A percentile compares a stretch with the other conserved stretches of the same genome.
These are phyloP conservation scores for Athene cunicularia DNA, from an alignment of 2,113 vertebrate genomes.

Conservation along the genomic window DNA sequence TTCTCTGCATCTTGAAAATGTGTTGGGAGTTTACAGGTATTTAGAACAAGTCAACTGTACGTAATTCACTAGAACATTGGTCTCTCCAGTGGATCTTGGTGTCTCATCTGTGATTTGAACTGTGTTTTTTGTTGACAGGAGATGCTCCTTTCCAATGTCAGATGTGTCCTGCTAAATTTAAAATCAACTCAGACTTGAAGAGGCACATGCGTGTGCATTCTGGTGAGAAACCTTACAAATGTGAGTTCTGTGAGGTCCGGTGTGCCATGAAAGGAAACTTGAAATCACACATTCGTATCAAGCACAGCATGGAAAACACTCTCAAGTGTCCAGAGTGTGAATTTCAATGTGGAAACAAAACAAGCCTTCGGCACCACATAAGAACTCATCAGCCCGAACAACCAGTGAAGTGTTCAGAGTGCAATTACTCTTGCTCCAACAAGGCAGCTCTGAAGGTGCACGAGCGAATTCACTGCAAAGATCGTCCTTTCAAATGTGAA, in stretches of 20 bases:
- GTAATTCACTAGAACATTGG: not conserved
- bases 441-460: conserved; percentile 92
- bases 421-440: conserved; percentile 93
- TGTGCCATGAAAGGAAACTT: conserved; percentile 99
- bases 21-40: not conserved
- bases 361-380: conserved; percentile 87
- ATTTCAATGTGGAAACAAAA: conserved; percentile 91
- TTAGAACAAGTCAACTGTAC: not conserved
- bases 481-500: conserved; percentile 90
- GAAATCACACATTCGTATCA: conserved; percentile 94
- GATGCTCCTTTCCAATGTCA: conserved; percentile 95
- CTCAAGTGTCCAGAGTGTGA: conserved; percentile 88
- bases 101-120: not conserved
- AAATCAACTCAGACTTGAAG: conserved; percentile 99
- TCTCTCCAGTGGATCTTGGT: not conserved
- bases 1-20: not conserved
- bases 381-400: conserved; percentile 86
- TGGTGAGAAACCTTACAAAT: conserved; percentile 96
- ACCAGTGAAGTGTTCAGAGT: conserved; percentile 87
- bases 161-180: conserved; percentile 95
- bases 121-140: conserved; percentile 70
- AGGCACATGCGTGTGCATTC: conserved; percentile 95
- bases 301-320: conserved; percentile 85
- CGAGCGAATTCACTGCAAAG: conserved; percentile 90
- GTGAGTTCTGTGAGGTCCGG: conserved; percentile 93